Conservation (phyloP, 2,888 invertebrate species). For the Pantelozetes paolii region DNA sequence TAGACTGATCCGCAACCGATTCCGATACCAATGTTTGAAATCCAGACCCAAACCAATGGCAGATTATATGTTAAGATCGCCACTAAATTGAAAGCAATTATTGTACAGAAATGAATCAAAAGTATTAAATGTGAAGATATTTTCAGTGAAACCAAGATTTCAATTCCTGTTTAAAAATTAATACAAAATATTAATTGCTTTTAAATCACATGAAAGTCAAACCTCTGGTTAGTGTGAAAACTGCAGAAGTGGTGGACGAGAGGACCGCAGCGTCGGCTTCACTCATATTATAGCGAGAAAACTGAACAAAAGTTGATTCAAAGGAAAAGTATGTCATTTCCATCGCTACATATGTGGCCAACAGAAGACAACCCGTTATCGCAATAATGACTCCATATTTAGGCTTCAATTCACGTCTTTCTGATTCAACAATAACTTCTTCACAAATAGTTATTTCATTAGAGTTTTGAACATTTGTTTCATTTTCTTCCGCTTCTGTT, state of each 20-base stretch:
- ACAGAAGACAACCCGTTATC: slow-evolving; percentile 17
- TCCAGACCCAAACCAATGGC: slow-evolving; percentile 8
- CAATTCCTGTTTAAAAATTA: background rate
- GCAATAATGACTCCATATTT: background rate
- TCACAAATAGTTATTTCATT: background rate
- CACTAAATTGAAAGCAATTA: slow-evolving; percentile 18
- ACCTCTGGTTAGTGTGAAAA: slow-evolving; percentile 27
- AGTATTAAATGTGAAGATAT: background rate
- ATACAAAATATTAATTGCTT: background rate
- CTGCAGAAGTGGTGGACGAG: slow-evolving; percentile 5
- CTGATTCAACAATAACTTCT: slow-evolving; percentile 19
- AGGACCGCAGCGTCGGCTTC: slow-evolving; percentile 18
- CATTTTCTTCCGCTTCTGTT: background rate
- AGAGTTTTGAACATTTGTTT: background rate
- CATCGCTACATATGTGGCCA: slow-evolving; percentile 25
- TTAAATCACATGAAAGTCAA: background rate
- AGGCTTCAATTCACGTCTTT: slow-evolving; percentile 2
- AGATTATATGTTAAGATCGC: slow-evolving; percentile 21
- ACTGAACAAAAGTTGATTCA: slow-evolving; percentile 23
- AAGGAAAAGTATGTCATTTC: slow-evolving; percentile 33
- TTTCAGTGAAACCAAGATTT: slow-evolving; percentile 2
- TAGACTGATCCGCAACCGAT: slow-evolving; percentile 33
- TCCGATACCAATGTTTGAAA: slow-evolving; percentile 23
- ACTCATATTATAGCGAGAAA: slow-evolving; percentile 22
- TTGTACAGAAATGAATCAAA: background rate